Percentiles rank a stretch among this genome's conserved stretches.
Evolutionary conservation across 2,888 invertebrate species (phyloP).

Genomic region (Coelopa pilipes): DNA sequence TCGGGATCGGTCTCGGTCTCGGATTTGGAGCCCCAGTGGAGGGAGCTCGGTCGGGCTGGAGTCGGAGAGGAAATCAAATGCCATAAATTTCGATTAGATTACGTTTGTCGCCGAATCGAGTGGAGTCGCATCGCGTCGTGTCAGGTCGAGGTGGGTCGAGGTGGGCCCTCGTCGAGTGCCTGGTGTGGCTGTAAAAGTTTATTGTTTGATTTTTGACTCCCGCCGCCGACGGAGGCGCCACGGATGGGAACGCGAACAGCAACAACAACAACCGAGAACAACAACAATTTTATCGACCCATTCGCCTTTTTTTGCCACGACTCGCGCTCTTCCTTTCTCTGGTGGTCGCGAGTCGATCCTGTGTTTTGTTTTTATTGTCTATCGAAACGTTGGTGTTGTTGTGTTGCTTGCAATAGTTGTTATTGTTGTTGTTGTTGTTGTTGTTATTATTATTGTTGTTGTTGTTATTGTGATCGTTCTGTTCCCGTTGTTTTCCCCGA

Average conservation of each 20-base stretch:
- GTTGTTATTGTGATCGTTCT: not conserved
- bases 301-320: not conserved
- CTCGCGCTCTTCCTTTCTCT: not conserved
- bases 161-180: slow-evolving; percentile 27
- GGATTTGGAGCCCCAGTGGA: not conserved
- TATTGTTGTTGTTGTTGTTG: too few relatives aligned
- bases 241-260: too few relatives aligned
- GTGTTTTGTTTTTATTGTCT: too few relatives aligned
- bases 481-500: not conserved
- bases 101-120: slow-evolving; percentile 39
- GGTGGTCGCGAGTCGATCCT: too few relatives aligned
- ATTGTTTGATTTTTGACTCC: slow-evolving; percentile 22
- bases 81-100: slow-evolving; percentile 60
- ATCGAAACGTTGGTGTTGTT: too few relatives aligned
- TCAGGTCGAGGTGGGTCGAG: too few relatives aligned
- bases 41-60: not conserved
- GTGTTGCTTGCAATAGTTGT: too few relatives aligned
- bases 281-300: slow-evolving; percentile 15
- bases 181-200: slow-evolving; percentile 4
- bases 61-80: slow-evolving; percentile 38
- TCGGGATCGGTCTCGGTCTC: not conserved
- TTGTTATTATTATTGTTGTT: not conserved
- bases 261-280: too few relatives aligned
- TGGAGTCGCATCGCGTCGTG: too few relatives aligned
- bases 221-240: not conserved